Base-by-base conservation (phyloP, 2,888 invertebrate species). In the Eilema caniola region DNA sequence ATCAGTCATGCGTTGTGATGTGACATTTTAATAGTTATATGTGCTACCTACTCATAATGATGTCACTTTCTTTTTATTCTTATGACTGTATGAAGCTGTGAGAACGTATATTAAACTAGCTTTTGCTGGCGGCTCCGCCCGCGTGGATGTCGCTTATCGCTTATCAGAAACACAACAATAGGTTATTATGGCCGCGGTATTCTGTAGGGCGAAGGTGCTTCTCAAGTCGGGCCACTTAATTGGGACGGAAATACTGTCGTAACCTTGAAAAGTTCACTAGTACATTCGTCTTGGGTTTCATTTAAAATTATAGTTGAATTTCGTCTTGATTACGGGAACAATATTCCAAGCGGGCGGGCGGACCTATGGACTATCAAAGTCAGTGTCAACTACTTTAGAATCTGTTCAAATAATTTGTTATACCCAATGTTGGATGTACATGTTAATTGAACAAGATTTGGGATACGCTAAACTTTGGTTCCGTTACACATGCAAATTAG, bases 401-500 rank as follows among this genome's bases (percentile, higher is more conserved):
- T 68, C 62, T 67, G 73, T 69, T 65, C 28, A 20, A 72, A 70
- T 73, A 65, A 79, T 63, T 74, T 70, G 41, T 71, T 57, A 69
- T 66, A 73, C 71, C 47, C 59, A 7, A 63, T 37, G 24, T 24
- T 57, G 14, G 53, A 66, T 65, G 62, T 73, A 60, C 57, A 65
- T 25, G 62, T 41, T 71, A 71, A 72, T 79, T 67, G 76, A 62
- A 73, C 73, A 63, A 72, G 64, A 79, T 72, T 62, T 63, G 66
- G 62, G 82, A 75, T 71, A 79, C 62, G 62, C 41, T 28, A 33
- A 33, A 66, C 62, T 73, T 72, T 67, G 67, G 63, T 73, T 66
- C 62, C 61, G 67, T 70, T 68, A 69, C 59, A 67, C 59, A 74
- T 73, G 71, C 72, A 76, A 74, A 79, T 82, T 66, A 57, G 7